Evolutionary conservation across 2,888 invertebrate species (phyloP), one percentile per base, ranked within the genome.

Genomic region (Schizaphis graminum): DNA sequence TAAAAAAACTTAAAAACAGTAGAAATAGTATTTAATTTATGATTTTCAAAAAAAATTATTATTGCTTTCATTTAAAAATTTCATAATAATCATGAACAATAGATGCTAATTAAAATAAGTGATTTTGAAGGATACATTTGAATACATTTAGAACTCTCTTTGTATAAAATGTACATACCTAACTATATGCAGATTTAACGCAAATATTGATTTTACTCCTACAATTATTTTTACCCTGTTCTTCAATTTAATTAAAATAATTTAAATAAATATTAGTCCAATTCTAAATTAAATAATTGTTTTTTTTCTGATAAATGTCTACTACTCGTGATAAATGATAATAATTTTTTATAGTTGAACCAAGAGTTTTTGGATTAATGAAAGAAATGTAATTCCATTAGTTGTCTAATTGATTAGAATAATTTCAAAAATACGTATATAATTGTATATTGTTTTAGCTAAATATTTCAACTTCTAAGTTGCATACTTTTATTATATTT

Each of bases 81-180:
- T n/a, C n/a, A 67, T 67, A 35, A 16, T 21, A 35, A 77, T 13
- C n/a, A 16, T n/a, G 16, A 77, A 77, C 67, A 35, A 77, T 77
- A 35, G n/a, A 77, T 35, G 35, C 67, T 77, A 77, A 77, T 77
- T 77, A 77, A 77, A 77, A 77, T 35, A 77, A 77, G 67, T 77
- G 67, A 77, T 35, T 77, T 77, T 77, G 67, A 77, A 77, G 21
- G 8, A 77, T 77, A 21, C 24, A 35, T 77, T 77, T 35, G 21
- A 35, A 35, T 35, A 21, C 16, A 77, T 77, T 35, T 21, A 35
- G 21, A 77, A 8, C 8, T 77, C 35, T 77, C 35, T 77, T 35
- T 77, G 35, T 21, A 35, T 35, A 77, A 77, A 77, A 77, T 77
- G n/a, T 67, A n/a, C 4, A 67, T 77, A 21, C 3, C 35, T 77